Evolutionary conservation across 2,888 invertebrate genomes (phyloP), one percentile per base, ranked within the genome.

Genomic region (Synergus itoensis): DNA sequence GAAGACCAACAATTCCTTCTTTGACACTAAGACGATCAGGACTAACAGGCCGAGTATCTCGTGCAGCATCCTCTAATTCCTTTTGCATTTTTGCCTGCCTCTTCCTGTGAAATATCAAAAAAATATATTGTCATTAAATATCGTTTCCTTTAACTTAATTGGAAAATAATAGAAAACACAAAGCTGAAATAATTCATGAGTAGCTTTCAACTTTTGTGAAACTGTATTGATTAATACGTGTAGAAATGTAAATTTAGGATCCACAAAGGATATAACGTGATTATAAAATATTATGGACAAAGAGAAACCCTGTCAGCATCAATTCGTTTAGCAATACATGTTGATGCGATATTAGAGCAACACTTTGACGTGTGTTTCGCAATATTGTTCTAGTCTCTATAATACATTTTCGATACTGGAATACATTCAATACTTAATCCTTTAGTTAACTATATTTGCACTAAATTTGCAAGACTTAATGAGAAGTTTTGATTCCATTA

Each of bases 31-130:
- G 92, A 73, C 93, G 92, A 83, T 93, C 93, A 62, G 93, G 92
- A 80, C 92, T 92, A 77, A 93, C 84, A 28, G 93, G 93, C 85
- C 94, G 93, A 40, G 94, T 94, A 84, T 97, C 96, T 90, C 96
- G 96, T 0, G 97, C 97, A 28, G 98, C 98, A 90, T 98, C 98
- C 92, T 98, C 98, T 73, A 99, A 93, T 89, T 99, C 98, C 91
- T 96, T 96, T 89, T 97, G 96, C 91, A 99, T 94, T 92, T 96
- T 97, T 85, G 96, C 97, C 92, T 97, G 97, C 90, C 96, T 95
- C 94, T 96, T 96, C 93, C 98, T 98, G 94, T 73, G 94, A 94
- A 92, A 93, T 92, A 92, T 78, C 76, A 84, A 62, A 43, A 57
- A 40, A 57, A 41, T 62, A 21, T 57, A 57, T 11, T 28, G 40